Base-by-base conservation (phyloP, 64 coral and sea anemone genomes). In the Astreopora myriophthalma region DNA sequence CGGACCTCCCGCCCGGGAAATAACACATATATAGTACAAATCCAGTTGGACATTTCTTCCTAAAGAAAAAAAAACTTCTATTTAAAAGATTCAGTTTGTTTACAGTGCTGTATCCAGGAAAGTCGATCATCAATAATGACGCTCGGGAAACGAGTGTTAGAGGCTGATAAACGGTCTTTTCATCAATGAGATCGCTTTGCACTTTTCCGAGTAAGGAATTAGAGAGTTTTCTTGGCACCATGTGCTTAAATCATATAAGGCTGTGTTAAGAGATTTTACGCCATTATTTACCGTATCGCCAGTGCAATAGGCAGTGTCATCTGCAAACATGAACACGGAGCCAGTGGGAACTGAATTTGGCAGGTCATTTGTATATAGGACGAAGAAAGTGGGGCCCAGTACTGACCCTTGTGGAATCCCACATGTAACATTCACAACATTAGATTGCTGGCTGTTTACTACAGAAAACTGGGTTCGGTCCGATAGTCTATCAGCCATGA, bases 321-420 rank as follows among this genome's bases (percentile, higher is more conserved):
- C 51, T 20, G 51, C 51, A 20, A 13, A 57, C 51, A 57, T 57
- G 1, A 67, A 67, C 14, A 29, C n/a, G 20, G n/a, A 67, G 26
- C 63, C 63, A 67, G 63, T 26, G 63, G 63, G 14, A 11, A 22
- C 63, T 8, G 63, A 14, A 67, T 20, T 57, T 57, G 63, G 63
- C 63, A 67, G 26, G 3, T 27, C 63, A 25, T 67, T 67, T 44
- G 39, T 49, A 39, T 79, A 79, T 7, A 79, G 25, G 39, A 28
- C 39, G 37, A 48, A 79, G 26, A 38, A 75, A 13, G 16, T 84
- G 31, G 33, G 58, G 8, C 55, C 80, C 55, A 84, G 30, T 62
- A 66, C 30, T 84, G 80, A 66, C 62, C 30, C 16, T 38, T 65
- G 75, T 6, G 75, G 39, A 51, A 79, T 44, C 26, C 75, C 75